phyloP scores from a whole-genome alignment of 2,113 vertebrate genomes.

The Pseudorectes ferrugineus region DNA sequence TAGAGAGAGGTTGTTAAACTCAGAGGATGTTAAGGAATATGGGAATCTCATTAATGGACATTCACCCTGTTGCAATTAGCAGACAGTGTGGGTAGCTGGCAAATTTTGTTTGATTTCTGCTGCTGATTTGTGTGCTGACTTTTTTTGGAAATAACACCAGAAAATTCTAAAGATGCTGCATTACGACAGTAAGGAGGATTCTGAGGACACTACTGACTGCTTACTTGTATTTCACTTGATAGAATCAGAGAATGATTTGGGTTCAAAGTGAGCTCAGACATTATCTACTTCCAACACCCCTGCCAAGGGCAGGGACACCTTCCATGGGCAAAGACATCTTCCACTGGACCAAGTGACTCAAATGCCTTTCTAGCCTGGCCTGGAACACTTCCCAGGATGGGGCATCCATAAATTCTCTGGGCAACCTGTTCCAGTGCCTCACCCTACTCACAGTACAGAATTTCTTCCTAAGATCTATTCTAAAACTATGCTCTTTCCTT shows the following conservation, averaged over 20 bases:
- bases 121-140: not conserved
- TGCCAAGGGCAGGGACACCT: not conserved
- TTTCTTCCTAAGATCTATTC: not conserved
- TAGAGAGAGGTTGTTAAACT: not conserved
- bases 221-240: not conserved
- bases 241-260: not conserved
- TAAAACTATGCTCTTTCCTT: not conserved
- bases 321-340: not conserved
- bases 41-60: not conserved
- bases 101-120: not conserved
- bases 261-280: not conserved
- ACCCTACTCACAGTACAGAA: not conserved
- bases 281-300: not conserved
- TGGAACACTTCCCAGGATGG: not conserved
- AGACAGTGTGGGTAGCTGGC: not conserved
- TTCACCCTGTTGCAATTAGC: not conserved
- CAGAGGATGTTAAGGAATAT: not conserved
- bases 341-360: not conserved
- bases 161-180: not conserved
- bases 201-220: not conserved
- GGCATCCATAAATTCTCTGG: not conserved
- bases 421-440: not conserved
- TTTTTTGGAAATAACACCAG: not conserved
- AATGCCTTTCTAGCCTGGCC: not conserved
- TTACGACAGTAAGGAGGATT: not conserved